Conservation (phyloP, 2,113 vertebrate species). For the Heloderma charlesbogerti region DNA sequence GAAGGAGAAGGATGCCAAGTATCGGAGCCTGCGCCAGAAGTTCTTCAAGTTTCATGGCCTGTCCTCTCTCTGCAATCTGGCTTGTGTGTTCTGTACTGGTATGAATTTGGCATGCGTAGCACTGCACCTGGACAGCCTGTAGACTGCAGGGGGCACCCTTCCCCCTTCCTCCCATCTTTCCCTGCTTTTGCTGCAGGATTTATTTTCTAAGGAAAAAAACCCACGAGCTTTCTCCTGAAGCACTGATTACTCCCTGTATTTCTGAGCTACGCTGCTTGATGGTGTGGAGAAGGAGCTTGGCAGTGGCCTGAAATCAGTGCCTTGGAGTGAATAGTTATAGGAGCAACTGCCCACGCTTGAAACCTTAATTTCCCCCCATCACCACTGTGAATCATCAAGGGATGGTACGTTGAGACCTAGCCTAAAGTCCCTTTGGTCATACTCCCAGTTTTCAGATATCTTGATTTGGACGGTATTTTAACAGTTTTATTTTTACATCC, state of each 20-base stretch:
- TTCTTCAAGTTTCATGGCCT: slow-evolving; percentile 86
- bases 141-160: slow-evolving; percentile 5
- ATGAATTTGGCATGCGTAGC: slow-evolving; percentile 81
- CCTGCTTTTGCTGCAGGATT: background rate
- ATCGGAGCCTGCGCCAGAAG: slow-evolving; percentile 69
- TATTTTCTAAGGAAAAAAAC: background rate
- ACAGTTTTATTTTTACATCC: background rate
- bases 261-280: background rate
- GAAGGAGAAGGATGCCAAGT: slow-evolving; percentile 86
- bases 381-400: background rate
- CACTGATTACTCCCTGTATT: background rate
- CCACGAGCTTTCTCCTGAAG: background rate
- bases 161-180: background rate
- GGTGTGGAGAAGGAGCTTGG: background rate
- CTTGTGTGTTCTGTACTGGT: slow-evolving; percentile 82
- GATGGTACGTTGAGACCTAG: too few species aligned
- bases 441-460: background rate
- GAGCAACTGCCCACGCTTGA: background rate
- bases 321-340: background rate
- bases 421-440: slow-evolving; percentile 12
- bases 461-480: background rate
- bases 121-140: slow-evolving; percentile 81
- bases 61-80: slow-evolving; percentile 85
- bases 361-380: background rate
- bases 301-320: background rate